Percentiles rank a stretch among this genome's conserved stretches.
These are phyloP conservation scores for Choreutis nemorana DNA, from an alignment of 2,888 invertebrate genomes.

Conservation along the genomic window DNA sequence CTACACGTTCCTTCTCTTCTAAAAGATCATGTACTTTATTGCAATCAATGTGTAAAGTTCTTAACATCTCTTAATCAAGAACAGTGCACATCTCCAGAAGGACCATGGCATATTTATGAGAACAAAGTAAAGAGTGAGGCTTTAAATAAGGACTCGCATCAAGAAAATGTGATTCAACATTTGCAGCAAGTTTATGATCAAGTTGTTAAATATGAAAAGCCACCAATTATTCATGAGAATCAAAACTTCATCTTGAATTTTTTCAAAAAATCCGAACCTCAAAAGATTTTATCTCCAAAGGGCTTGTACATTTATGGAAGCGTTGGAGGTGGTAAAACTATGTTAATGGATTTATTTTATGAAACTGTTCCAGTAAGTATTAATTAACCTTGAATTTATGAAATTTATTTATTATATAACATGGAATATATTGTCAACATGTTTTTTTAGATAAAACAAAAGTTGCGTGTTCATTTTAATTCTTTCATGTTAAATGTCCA, in stretches of 20 bases:
- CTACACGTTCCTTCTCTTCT: constrained; percentile 25
- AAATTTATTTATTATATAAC: too few species aligned
- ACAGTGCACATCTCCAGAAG: constrained; percentile 19
- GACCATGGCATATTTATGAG: constrained; percentile 64
- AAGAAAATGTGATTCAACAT: constrained; percentile 72
- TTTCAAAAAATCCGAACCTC: constrained; percentile 38
- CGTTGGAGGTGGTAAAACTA: constrained; percentile 97
- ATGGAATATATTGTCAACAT: too few species aligned
- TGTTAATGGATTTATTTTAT: constrained; percentile 98
- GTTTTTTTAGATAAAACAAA: constrained; percentile 71
- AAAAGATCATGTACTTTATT: constrained; percentile 32
- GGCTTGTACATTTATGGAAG: constrained; percentile 91
- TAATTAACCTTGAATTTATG: too few species aligned
- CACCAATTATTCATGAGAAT: constrained; percentile 19
- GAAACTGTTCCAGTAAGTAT: constrained; percentile 54
- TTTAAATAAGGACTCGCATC: constrained; percentile 74
- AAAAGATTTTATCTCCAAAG: constrained; percentile 67
- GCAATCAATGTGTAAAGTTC: constrained; percentile 34
- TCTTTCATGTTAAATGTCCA: constrained; percentile 98
- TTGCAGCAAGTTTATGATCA: constrained; percentile 76
- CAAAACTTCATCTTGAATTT: constrained; percentile 34
- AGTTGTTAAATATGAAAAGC: constrained; percentile 64
- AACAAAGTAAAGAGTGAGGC: constrained; percentile 67
- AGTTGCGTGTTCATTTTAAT: constrained; percentile 92
- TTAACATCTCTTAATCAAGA: constrained; percentile 34